These are phyloP conservation scores for Monodelphis domestica DNA, from an alignment of 2,797 vertebrate species.

Conservation along the genomic window DNA sequence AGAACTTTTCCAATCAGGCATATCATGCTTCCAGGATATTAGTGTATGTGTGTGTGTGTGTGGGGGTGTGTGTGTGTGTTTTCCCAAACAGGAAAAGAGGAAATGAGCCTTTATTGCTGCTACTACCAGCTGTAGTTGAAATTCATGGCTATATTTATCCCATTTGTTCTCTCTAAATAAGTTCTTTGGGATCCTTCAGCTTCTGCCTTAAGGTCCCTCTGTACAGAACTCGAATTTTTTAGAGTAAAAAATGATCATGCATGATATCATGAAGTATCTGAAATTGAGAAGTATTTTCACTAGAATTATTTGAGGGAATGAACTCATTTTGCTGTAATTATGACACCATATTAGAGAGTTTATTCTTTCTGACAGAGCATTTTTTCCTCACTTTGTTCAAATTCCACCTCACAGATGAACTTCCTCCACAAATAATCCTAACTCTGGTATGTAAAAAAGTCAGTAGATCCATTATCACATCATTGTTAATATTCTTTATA, in stretches of 20 bases:
- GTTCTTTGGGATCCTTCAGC: not conserved
- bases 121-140: not conserved
- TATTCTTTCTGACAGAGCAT: not conserved
- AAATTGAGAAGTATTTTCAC: not conserved
- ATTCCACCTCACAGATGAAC: not conserved
- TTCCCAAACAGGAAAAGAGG: not conserved
- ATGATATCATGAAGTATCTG: not conserved
- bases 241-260: not conserved
- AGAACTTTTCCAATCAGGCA: constrained; percentile 38
- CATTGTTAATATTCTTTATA: not conserved
- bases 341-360: not conserved
- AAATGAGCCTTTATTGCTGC: constrained; percentile 1
- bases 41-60: not conserved
- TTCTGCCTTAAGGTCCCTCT: not conserved
- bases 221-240: not conserved
- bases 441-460: not conserved
- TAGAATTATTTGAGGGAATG: not conserved
- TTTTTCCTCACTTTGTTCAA: not conserved
- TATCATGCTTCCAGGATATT: constrained; percentile 32
- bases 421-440: not conserved
- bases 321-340: not conserved
- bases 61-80: not conserved
- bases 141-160: not conserved
- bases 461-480: not conserved
- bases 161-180: not conserved